phyloP scores from a whole-genome alignment of 1,140 invertebrate genomes.

The Trachymyrmex cornetzi region DNA sequence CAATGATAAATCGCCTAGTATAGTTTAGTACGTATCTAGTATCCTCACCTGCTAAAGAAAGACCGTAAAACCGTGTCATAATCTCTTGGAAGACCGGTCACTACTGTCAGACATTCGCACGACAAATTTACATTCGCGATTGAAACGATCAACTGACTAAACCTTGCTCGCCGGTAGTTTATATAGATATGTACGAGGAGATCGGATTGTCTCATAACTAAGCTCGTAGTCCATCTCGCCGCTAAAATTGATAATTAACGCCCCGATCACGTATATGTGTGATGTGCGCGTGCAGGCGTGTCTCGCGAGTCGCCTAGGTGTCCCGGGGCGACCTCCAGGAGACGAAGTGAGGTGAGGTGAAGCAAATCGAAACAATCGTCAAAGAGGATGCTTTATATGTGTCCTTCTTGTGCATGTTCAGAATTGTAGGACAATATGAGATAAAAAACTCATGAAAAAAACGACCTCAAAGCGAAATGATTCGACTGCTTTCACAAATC shows the following conservation, averaged over 20 bases:
- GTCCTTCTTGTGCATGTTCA: conserved; percentile 51
- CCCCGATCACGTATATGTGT: conserved; percentile 65
- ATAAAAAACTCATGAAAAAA: conserved; percentile 48
- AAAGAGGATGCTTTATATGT: conserved; percentile 56
- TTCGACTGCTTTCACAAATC: conserved; percentile 15
- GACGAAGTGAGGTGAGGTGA: conserved; percentile 25
- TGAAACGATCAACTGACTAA: conserved; percentile 65
- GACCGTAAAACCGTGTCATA: conserved; percentile 56
- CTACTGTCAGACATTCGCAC: too few species aligned
- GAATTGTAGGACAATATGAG: conserved; percentile 24
- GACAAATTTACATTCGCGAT: conserved; percentile 6
- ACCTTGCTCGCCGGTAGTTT: conserved; percentile 62
- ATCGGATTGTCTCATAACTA: conserved; percentile 6
- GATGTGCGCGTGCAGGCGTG: conserved; percentile 65
- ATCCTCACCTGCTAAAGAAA: conserved; percentile 55
- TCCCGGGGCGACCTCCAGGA: conserved; percentile 35
- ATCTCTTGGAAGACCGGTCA: background rate
- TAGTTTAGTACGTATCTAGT: background rate
- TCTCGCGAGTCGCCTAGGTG: conserved; percentile 29
- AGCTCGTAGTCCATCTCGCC: background rate
- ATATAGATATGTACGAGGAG: conserved; percentile 59
- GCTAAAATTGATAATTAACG: conserved; percentile 59
- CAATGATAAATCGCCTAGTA: background rate
- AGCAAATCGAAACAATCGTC: conserved; percentile 26
- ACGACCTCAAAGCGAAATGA: background rate